Conservation (phyloP, 2,113 vertebrate genomes). For the Sinosuthora webbiana region DNA sequence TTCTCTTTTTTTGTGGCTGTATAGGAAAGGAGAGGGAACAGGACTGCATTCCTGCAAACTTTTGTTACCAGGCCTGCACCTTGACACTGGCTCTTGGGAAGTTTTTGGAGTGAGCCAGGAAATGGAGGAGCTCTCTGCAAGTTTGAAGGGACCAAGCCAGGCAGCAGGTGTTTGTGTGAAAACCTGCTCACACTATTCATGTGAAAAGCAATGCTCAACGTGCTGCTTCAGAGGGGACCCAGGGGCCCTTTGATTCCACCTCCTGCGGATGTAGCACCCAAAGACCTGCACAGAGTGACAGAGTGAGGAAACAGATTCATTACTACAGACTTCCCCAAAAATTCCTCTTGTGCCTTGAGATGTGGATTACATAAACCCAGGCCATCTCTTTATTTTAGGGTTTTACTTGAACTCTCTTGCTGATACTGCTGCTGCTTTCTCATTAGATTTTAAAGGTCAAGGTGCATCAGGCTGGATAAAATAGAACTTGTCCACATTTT, state of each 20-base stretch:
- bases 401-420: neutral
- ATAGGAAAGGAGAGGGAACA: neutral
- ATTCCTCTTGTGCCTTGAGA: neutral
- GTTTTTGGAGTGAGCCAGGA: neutral
- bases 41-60: neutral
- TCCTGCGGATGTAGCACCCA: fast-evolving
- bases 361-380: neutral
- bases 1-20: neutral
- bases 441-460: neutral
- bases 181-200: neutral
- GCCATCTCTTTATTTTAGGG: fast-evolving
- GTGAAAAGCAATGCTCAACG: neutral
- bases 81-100: neutral
- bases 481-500: neutral
- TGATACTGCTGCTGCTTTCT: neutral
- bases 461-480: neutral
- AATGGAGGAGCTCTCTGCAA: neutral
- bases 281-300: neutral
- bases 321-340: neutral
- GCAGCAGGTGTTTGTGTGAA: neutral
- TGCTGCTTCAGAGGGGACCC: neutral
- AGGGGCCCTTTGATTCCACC: neutral
- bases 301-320: neutral
- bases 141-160: neutral
- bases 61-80: neutral